phyloP scores from a whole-genome alignment of 2,888 invertebrate species.

The Girardia tigrina region DNA sequence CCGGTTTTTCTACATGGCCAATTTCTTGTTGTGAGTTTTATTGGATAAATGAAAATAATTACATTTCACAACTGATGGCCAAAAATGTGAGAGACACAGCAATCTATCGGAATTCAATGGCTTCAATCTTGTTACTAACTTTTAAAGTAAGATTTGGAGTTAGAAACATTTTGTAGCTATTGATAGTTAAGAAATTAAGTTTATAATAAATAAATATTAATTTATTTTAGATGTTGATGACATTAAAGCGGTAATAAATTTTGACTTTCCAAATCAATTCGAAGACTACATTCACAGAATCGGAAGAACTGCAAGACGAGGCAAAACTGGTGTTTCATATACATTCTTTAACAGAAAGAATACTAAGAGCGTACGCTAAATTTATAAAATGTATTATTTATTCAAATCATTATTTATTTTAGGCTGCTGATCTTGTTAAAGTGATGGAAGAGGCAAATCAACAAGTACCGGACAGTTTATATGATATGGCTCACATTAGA shows the following conservation, averaged over 20 bases:
- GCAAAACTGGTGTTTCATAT: slow-evolving; percentile 82
- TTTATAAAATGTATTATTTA: background rate
- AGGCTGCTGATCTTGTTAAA: slow-evolving; percentile 76
- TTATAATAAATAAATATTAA: background rate
- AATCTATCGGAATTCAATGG: too few relatives aligned
- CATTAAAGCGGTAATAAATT: slow-evolving; percentile 90
- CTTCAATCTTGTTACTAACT: background rate
- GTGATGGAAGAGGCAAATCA: slow-evolving; percentile 85
- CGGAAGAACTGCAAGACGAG: slow-evolving; percentile 80
- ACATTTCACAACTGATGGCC: background rate
- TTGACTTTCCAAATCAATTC: slow-evolving; percentile 86
- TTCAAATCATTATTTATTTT: slow-evolving; percentile 47
- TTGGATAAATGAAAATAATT: too few relatives aligned
- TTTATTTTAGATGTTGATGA: slow-evolving; percentile 73
- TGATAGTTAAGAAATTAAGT: background rate
- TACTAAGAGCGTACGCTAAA: slow-evolving; percentile 54
- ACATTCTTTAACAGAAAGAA: slow-evolving; percentile 86
- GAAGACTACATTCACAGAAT: slow-evolving; percentile 96
- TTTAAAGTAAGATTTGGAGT: background rate
- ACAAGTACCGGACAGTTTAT: slow-evolving; percentile 13
- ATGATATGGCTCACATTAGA: background rate
- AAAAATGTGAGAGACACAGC: background rate
- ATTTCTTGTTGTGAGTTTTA: too few relatives aligned
- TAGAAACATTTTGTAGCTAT: background rate
- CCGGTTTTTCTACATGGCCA: too few relatives aligned